Base-by-base conservation (phyloP, 2,888 invertebrate species). In the Drosophila greeni region DNA sequence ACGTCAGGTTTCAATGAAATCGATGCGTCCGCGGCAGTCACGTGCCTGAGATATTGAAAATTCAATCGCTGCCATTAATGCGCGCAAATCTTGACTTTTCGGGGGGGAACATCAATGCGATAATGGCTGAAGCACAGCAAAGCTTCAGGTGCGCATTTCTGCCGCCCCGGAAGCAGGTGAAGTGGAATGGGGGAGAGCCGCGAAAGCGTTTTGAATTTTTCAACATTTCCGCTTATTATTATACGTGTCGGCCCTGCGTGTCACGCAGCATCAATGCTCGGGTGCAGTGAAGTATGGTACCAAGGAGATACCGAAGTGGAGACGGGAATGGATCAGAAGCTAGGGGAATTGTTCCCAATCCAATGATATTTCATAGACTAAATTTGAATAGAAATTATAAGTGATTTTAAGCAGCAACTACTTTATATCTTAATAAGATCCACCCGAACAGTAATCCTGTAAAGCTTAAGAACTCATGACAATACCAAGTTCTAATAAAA, bases 141-240 rank as follows among this genome's bases (percentile, higher is more conserved):
- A 56, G 37, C 66, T 66, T 66, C 54, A 71, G 65, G 64, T 73
- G 66, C 49, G 65, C 48, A 64, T 64, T 64, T 62, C 33, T 36
- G 42, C 5, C 5, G 14, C 12, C 23, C 2, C 16, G 11, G 42
- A 31, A 24, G 20, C 23, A 26, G 23, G 34, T 36, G 20, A 24
- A 36, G 45, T 33, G 36, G 34, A 23, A 49, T 45, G 58, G 58
- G 66, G 67, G 72, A 20, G 74, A 69, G 70, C 77, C 70, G 60
- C 67, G 67, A 74, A 80, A 75, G 70, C 83, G 83, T 83, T 81
- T 85, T 84, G 81, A 81, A 81, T 81, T 81, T 79, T 85, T 83
- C 82, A 77, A 81, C 85, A 77, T 80, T 81, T 85, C 80, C 85
- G 83, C 85, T 85, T 81, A 83, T 81, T 85, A 85, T 79, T 79